These are phyloP conservation scores for Paralichthys olivaceus DNA, from an alignment of 2,113 vertebrate genomes.

Conservation along the genomic window DNA sequence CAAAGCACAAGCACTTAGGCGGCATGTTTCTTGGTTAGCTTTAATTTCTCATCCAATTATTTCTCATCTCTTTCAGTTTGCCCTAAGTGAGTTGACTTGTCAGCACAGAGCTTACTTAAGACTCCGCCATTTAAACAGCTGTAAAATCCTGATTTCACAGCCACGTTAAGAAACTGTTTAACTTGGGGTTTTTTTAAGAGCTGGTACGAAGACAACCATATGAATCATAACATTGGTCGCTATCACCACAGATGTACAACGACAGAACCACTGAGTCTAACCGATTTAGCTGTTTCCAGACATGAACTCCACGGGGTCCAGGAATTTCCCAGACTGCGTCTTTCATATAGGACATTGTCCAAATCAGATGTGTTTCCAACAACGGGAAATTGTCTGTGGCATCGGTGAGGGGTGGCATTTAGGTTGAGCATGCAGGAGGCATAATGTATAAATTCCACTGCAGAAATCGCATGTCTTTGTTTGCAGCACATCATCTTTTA, in stretches of 20 bases:
- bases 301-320: too few relatives aligned
- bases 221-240: neutral
- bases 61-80: neutral
- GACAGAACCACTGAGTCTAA: neutral
- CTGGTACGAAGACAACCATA: neutral
- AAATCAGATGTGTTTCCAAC: too few relatives aligned
- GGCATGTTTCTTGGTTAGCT: neutral
- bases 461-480: too few relatives aligned
- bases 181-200: neutral
- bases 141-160: neutral
- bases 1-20: neutral
- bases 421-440: too few relatives aligned
- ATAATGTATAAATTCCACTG: too few relatives aligned
- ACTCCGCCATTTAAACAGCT: neutral
- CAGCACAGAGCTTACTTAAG: neutral
- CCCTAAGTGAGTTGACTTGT: constrained; percentile 3
- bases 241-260: neutral
- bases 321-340: too few relatives aligned
- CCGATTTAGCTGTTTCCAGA: too few relatives aligned
- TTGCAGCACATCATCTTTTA: too few relatives aligned
- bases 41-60: constrained; percentile 5
- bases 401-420: too few relatives aligned
- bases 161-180: neutral
- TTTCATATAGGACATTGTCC: too few relatives aligned
- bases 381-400: too few relatives aligned